These are phyloP conservation scores for Andrena trimmerana DNA, from an alignment of 2,888 invertebrate species.

Conservation along the genomic window DNA sequence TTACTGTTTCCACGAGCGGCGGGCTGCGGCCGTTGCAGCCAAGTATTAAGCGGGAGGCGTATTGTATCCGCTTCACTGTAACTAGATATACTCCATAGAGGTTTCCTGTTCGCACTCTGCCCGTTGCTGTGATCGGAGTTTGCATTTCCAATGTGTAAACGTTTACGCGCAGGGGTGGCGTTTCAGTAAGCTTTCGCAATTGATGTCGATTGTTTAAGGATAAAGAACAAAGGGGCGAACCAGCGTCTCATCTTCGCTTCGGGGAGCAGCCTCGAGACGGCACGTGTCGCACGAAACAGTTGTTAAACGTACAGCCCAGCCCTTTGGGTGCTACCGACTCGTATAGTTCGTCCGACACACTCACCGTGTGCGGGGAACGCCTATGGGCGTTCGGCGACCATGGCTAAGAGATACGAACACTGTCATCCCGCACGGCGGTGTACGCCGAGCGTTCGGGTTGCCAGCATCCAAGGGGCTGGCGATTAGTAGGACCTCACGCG, in stretches of 20 bases:
- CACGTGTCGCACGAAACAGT: constrained; percentile 10
- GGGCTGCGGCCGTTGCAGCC: constrained; percentile 43
- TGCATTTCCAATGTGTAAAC: constrained; percentile 49
- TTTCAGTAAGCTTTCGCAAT: constrained; percentile 14
- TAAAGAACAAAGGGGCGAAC: not conserved
- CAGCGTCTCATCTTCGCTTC: not conserved
- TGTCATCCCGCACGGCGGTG: too few species aligned
- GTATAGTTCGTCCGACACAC: too few species aligned
- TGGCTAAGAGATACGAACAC: too few species aligned
- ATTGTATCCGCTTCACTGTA: constrained; percentile 40
- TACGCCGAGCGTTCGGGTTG: too few species aligned
- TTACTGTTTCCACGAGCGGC: constrained; percentile 43
- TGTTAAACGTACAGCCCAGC: not conserved
- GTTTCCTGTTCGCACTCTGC: constrained; percentile 34
- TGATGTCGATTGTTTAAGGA: constrained; percentile 9
- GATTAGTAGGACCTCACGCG: not conserved
- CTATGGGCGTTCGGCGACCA: too few species aligned
- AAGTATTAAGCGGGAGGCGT: constrained; percentile 49
- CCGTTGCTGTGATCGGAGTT: constrained; percentile 57
- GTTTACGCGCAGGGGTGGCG: constrained; percentile 19
- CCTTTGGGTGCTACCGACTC: too few species aligned
- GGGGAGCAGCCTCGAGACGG: not conserved
- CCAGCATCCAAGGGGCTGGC: not conserved
- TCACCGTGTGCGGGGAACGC: too few species aligned
- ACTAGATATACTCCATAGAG: constrained; percentile 41